These are phyloP conservation scores for Tauraco hartlaubi DNA, from an alignment of 2,797 vertebrate genomes.

Conservation along the genomic window DNA sequence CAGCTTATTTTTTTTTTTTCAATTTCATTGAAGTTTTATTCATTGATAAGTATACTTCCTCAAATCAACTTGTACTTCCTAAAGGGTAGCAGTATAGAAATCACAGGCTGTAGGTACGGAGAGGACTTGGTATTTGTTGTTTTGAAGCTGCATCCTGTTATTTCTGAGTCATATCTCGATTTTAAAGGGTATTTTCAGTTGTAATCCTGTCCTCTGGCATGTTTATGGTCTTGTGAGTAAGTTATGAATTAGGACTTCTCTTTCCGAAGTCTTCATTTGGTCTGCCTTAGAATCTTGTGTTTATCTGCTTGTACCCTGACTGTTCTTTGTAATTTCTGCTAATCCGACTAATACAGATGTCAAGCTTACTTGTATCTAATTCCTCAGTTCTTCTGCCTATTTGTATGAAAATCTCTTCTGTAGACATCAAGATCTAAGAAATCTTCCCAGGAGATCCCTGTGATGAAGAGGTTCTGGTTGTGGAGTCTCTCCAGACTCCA, in stretches of 20 bases:
- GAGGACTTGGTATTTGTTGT: neutral
- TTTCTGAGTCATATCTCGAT: neutral
- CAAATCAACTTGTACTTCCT: neutral
- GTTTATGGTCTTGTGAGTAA: neutral
- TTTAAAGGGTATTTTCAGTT: conserved; percentile 14
- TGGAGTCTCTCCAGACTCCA: neutral
- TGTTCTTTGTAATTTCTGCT: neutral
- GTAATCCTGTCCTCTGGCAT: neutral
- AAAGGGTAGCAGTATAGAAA: neutral
- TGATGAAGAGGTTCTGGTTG: neutral
- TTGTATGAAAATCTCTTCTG: neutral
- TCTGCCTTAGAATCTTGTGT: neutral
- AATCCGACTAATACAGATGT: neutral
- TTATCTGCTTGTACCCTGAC: neutral
- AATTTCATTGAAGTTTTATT: neutral
- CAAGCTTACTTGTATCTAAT: neutral
- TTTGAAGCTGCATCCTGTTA: neutral
- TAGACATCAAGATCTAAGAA: neutral
- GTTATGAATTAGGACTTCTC: neutral
- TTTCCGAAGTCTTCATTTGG: neutral
- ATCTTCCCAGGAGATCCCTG: neutral
- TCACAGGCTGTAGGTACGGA: neutral
- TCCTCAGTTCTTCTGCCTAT: neutral
- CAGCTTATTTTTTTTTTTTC: neutral
- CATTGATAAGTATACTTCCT: neutral